phyloP scores from a whole-genome alignment of 2,888 invertebrate genomes.

The Gnatocerus cornutus region DNA sequence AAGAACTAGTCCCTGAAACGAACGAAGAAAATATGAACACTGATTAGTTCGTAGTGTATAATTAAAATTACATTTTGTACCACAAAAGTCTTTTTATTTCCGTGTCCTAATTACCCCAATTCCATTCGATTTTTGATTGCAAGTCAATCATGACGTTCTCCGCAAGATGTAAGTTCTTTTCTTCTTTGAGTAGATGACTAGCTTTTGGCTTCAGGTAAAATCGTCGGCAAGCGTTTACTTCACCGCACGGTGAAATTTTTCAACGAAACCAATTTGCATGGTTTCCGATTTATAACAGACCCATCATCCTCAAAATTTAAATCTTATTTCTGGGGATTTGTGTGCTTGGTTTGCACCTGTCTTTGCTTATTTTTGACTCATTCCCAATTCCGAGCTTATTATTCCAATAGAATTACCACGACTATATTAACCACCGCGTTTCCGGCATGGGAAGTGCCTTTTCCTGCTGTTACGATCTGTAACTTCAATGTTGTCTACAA shows the following conservation, averaged over 20 bases:
- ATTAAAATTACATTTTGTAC: constrained; percentile 29
- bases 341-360: constrained; percentile 47
- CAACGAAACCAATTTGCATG: constrained; percentile 51
- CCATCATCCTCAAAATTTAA: constrained; percentile 48
- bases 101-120: constrained; percentile 12
- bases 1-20: constrained; percentile 58
- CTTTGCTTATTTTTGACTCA: constrained; percentile 48
- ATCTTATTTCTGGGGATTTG: constrained; percentile 50
- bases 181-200: not conserved
- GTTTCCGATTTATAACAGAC: constrained; percentile 54
- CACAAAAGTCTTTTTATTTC: not conserved
- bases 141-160: not conserved
- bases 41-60: constrained; percentile 23
- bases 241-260: constrained; percentile 63
- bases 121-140: not conserved
- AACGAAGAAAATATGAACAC: constrained; percentile 36
- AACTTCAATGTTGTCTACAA: constrained; percentile 54
- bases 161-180: not conserved
- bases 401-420: constrained; percentile 50
- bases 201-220: constrained; percentile 18
- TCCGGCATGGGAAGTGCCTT: constrained; percentile 54
- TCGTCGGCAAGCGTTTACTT: constrained; percentile 3
- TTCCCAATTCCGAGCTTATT: constrained; percentile 45
- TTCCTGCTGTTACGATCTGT: constrained; percentile 55
- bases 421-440: constrained; percentile 48